Evolutionary conservation across 2,797 vertebrate species (phyloP).

Genomic region (Anomalospiza imberbis): DNA sequence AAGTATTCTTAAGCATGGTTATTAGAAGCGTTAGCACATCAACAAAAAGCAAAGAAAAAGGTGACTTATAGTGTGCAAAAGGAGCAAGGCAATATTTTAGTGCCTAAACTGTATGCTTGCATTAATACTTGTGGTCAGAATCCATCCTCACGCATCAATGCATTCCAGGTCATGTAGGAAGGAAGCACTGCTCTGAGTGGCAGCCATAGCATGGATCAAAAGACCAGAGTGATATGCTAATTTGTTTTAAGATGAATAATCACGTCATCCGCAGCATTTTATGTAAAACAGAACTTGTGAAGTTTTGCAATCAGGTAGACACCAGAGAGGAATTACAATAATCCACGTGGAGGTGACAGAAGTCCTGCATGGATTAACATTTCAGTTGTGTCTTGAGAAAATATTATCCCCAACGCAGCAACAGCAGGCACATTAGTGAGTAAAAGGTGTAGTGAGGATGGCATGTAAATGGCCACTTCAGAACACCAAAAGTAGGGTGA

Average conservation of each 20-base stretch:
- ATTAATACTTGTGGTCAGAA: constrained; percentile 15
- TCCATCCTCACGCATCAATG: not conserved
- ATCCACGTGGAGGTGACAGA: constrained; percentile 49
- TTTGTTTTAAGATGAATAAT: constrained; percentile 56
- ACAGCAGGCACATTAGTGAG: not conserved
- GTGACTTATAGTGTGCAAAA: not conserved
- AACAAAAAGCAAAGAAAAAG: constrained; percentile 27
- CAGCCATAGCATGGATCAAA: constrained; percentile 48
- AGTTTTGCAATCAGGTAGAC: constrained; percentile 51
- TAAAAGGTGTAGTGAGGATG: not conserved
- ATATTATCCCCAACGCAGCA: constrained; percentile 1
- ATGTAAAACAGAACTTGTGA: constrained; percentile 50
- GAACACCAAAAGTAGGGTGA: not conserved
- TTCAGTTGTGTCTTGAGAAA: constrained; percentile 28
- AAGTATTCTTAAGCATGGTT: constrained; percentile 3
- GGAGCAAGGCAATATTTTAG: constrained; percentile 24
- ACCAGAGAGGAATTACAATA: constrained; percentile 58
- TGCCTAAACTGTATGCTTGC: not conserved
- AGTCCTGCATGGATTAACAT: constrained; percentile 39
- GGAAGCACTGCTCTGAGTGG: constrained; percentile 9
- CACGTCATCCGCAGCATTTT: constrained; percentile 8
- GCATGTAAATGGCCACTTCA: not conserved
- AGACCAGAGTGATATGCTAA: constrained; percentile 49
- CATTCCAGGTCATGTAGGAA: not conserved
- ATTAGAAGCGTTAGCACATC: not conserved